Evolutionary conservation across 2,113 vertebrate species (phyloP), one percentile per base, ranked within the genome.

Genomic region (Bufo gargarizans): DNA sequence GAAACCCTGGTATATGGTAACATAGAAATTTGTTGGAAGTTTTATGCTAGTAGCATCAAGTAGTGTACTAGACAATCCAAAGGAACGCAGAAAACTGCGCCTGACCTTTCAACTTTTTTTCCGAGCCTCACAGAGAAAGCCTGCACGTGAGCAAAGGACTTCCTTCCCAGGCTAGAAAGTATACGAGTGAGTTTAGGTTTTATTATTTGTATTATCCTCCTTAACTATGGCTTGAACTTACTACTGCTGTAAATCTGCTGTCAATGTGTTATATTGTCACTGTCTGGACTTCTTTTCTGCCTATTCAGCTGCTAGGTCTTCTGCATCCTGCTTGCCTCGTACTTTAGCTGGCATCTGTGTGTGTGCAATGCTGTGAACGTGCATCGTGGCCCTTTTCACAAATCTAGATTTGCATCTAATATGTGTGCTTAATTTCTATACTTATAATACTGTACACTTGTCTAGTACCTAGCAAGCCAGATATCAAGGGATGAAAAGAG

Each of bases 131-230:
- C 85, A 88, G 67, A 88, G 49, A 76, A 88, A 88, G 71, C 87
- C 81, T 58, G 81, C 80, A 77, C 56, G 81, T 88, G 81, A 84
- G 81, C 80, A 88, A 88, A 84, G 87, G 81, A 88, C 81, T 61
- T 79, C 77, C 58, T 82, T 47, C 22, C 58, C 87, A 88, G 58
- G 71, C 71, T 88, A 88, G 87, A 69, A 88, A 83, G 63, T 45
- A 88, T 84, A 50, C 65, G 43, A 84, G 87, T 88, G 87, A 88
- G 87, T 88, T 77, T 88, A 88, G 87, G 87, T 72, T 61, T 84
- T 84, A 84, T 88, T 88, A 61, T 83, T 50, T 83, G 45, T 84
- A 56, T 84, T 76, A 11, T 82, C 19, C 74, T 45, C 65, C 65
- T 76, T 76, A 77, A 11, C 81, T 84, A 16, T 78, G 58, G 67